Evolutionary conservation across 2,113 vertebrate genomes (phyloP), one percentile per base, ranked within the genome.

Genomic region (Mionectes macconnelli): DNA sequence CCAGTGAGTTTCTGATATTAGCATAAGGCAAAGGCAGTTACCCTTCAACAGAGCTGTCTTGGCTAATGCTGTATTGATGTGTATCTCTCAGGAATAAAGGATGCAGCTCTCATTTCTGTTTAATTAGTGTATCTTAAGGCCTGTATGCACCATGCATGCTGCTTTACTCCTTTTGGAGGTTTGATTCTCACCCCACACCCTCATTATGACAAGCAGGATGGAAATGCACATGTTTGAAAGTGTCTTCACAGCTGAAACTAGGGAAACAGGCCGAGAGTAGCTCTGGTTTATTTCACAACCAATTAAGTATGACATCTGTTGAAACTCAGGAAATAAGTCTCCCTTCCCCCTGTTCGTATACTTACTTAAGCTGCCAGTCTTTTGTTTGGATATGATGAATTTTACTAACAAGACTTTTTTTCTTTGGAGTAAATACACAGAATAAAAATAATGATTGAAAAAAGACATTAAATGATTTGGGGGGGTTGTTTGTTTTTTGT

Each of bases 271-370:
- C 95, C 94, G 95, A 97, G 94, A 92, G 93, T 96, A 96, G 93
- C 93, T 97, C 97, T 97, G 97, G 95, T 97, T 96, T 97, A 97
- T 97, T 97, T 97, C 93, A 96, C 97, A 97, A 97, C 96, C 95
- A 97, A 97, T 97, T 97, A 97, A 97, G 94, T 97, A 96, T 95
- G 97, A 97, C 97, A 97, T 97, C 97, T 97, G 97, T 97, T 97
- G 97, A 97, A 97, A 97, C 94, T 96, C 94, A 96, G 95, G 97
- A 97, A 97, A 97, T 92, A 96, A 96, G 94, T 96, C 92, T 97
- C 94, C 96, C 96, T 96, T 94, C 96, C 95, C 89, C 95, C 95
- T 94, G 89, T 95, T 92, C 95, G 70, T 90, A 95, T 45, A 97
- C 92, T 94, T 94, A 94, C 66, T 96, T 96, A 87, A 89, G 89